Evolutionary conservation across 2,113 vertebrate genomes (phyloP), one percentile per base, ranked within the genome.

Genomic region (Gambusia affinis): DNA sequence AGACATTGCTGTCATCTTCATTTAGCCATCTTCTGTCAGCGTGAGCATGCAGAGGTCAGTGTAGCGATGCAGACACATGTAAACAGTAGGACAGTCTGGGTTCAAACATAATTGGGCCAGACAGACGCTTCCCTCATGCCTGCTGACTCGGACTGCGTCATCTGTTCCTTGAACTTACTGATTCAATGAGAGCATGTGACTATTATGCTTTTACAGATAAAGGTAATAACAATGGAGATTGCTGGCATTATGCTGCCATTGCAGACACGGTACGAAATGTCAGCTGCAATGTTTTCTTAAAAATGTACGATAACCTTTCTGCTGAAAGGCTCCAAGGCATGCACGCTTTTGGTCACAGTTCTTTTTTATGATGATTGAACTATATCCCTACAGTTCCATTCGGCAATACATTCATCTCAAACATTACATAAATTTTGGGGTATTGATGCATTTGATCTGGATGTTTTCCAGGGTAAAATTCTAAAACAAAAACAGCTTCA

Each of bases 1-100:
- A 86, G 86, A 87, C 83, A 74, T 78, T 1, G 83, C 90, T 92
- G 91, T 93, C 93, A 88, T 91, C 89, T 90, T 87, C 84, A 86
- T 85, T 94, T 91, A 91, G 76, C 57, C 68, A 64, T 61, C 63
- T 44, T 61, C 74, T 79, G 81, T 90, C 85, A 87, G 80, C 42
- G 2, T 28, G 83, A 69, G 89, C 88, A 78, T 85, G 80, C 54
- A 54, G 85, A 75, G 90, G 88, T 88, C 88, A 90, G 75, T 35
- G 88, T 64, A 82, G 82, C 12, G 64, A 76, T 61, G 72, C 75
- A 5, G 42, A 64, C 54, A 76, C 80, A 63, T 88, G 85, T 87
- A 86, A 88, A 87, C 89, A 81, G 62, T 28, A 15, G 81, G 70
- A 71, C 71, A 85, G 82, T 37, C 82, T 15, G 0, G 65, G 81